These are phyloP conservation scores for Enteromius afrohamiltoni DNA, from an alignment of 2,797 vertebrate species.

Conservation along the genomic window DNA sequence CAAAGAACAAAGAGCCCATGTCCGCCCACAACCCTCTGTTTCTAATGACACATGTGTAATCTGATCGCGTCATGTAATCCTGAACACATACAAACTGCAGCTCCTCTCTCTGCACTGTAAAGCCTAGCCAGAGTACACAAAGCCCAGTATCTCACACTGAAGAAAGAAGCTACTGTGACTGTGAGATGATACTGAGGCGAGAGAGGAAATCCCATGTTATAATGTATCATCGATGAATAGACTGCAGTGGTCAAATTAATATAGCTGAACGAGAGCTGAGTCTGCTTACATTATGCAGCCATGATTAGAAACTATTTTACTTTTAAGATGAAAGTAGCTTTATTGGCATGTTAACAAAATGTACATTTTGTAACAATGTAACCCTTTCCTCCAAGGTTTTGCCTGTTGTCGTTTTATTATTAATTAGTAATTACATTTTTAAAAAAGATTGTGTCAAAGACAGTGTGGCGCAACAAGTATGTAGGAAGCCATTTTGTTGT, in stretches of 20 bases:
- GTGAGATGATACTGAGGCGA: background rate
- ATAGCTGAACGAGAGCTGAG: background rate
- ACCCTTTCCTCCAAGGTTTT: background rate
- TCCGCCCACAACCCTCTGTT: constrained; percentile 33
- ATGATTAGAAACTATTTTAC: background rate
- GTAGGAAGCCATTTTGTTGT: background rate
- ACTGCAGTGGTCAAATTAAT: background rate
- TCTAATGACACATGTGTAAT: constrained; percentile 31
- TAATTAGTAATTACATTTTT: background rate
- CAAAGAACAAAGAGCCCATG: constrained; percentile 55
- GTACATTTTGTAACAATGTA: too few species aligned
- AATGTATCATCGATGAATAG: constrained; percentile 18
- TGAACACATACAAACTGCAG: constrained; percentile 33
- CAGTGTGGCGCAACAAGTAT: background rate
- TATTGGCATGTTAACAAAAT: background rate
- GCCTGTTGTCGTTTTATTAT: background rate
- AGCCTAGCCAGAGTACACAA: background rate
- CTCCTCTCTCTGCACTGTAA: constrained; percentile 6
- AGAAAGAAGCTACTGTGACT: constrained; percentile 29
- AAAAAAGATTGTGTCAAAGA: background rate
- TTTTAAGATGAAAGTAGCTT: background rate
- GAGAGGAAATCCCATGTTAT: constrained; percentile 7
- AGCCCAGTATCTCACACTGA: constrained; percentile 4
- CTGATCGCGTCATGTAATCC: constrained; percentile 25
- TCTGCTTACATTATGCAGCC: background rate